A percentile compares a stretch with the other conserved stretches of the same genome.
These are phyloP conservation scores for Bombus haemorrhoidalis DNA, from an alignment of 1,140 invertebrate species.

Conservation along the genomic window DNA sequence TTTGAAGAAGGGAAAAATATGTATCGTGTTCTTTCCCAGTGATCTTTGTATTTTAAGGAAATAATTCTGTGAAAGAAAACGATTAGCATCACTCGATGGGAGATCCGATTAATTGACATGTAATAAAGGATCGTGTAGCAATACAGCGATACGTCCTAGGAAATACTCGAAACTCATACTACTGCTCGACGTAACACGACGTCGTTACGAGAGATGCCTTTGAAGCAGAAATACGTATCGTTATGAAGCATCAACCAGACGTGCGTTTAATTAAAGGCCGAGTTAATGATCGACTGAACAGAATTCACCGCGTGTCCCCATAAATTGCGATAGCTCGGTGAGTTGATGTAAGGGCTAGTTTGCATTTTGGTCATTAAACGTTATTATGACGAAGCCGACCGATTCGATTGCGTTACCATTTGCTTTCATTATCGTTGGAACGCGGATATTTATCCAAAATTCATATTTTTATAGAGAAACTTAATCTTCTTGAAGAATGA, in stretches of 20 bases:
- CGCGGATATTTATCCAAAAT: no score
- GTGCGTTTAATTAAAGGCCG: conserved; percentile 60
- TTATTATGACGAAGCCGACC: conserved; percentile 27
- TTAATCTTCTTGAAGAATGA: no score
- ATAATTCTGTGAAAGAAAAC: no score
- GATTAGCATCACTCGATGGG: neutral
- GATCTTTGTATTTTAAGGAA: neutral
- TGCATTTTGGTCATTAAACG: conserved; percentile 32
- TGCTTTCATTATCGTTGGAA: neutral
- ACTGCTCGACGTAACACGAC: no score
- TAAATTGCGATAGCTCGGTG: conserved; percentile 41
- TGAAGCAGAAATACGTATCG: conserved; percentile 3
- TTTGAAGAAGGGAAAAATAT: neutral
- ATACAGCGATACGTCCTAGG: neutral
- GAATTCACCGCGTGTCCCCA: conserved; percentile 45
- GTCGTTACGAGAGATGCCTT: neutral
- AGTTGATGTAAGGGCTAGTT: conserved; percentile 30
- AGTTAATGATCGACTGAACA: conserved; percentile 52
- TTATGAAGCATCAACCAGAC: conserved; percentile 16
- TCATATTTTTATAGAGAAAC: no score
- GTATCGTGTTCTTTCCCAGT: neutral
- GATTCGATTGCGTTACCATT: neutral
- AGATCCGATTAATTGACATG: neutral
- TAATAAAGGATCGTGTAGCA: neutral
- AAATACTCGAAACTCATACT: neutral